phyloP scores from a whole-genome alignment of 2,113 vertebrate species.

The Cheirogaleus medius region DNA sequence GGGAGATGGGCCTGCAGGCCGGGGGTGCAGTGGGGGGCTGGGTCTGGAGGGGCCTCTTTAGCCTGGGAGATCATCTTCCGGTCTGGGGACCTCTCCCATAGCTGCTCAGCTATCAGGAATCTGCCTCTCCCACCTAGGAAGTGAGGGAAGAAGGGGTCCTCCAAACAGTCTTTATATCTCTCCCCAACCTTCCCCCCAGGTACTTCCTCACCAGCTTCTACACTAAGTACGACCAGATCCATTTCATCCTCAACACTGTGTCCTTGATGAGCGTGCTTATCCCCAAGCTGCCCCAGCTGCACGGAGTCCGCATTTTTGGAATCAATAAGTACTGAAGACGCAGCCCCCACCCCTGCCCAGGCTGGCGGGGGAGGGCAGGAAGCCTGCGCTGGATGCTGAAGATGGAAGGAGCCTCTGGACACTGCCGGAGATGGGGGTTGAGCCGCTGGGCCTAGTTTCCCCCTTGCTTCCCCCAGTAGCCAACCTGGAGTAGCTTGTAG shows the following conservation, averaged over 20 bases:
- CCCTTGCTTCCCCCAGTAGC: constrained; percentile 59
- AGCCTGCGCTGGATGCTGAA: constrained; percentile 57
- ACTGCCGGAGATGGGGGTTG: constrained; percentile 63
- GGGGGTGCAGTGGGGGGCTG: background rate
- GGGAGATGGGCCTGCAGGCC: background rate
- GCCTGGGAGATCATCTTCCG: background rate
- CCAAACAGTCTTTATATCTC: background rate
- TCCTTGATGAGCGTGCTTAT: constrained; percentile 89
- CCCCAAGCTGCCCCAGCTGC: constrained; percentile 89
- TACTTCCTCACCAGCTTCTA: constrained; percentile 91
- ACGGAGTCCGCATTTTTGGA: constrained; percentile 89
- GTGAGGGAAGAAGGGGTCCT: background rate
- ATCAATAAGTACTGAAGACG: constrained; percentile 89
- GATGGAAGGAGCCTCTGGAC: constrained; percentile 60
- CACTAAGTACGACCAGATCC: constrained; percentile 88
- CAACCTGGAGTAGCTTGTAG: constrained; percentile 71
- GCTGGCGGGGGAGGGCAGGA: background rate
- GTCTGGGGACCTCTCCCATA: background rate
- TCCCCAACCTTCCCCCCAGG: constrained; percentile 70
- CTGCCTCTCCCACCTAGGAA: background rate
- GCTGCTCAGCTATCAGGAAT: background rate
- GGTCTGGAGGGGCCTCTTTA: background rate
- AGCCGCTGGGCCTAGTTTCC: constrained; percentile 55
- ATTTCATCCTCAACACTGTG: constrained; percentile 89
- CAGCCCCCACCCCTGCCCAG: constrained; percentile 23